These are phyloP conservation scores for Epinephelus coioides DNA, from an alignment of 2,797 vertebrate genomes.

Conservation along the genomic window DNA sequence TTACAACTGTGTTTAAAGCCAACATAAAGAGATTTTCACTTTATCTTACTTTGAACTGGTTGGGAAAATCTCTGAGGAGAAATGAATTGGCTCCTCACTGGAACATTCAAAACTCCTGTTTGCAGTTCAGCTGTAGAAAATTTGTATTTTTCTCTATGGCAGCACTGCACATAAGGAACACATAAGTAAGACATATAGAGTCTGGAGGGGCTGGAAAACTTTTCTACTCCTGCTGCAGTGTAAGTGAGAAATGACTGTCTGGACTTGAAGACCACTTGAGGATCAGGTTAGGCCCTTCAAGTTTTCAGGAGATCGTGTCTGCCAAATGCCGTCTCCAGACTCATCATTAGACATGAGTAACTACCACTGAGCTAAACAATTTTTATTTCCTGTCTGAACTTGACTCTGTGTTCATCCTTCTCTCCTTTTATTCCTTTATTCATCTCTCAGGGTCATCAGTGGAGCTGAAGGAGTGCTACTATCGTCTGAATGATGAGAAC, in stretches of 20 bases:
- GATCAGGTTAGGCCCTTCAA: background rate
- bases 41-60: too few relatives aligned
- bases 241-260: background rate
- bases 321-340: background rate
- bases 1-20: too few relatives aligned
- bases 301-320: background rate
- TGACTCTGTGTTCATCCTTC: background rate
- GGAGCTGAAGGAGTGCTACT: conserved; percentile 97
- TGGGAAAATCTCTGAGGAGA: background rate
- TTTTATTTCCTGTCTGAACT: background rate
- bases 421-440: background rate
- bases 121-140: background rate
- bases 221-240: background rate
- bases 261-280: background rate
- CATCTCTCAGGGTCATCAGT: conserved; percentile 68
- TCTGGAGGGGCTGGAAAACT: background rate
- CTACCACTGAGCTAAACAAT: background rate
- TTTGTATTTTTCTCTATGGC: background rate
- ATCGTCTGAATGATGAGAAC: conserved; percentile 93
- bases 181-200: background rate
- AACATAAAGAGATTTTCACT: too few relatives aligned
- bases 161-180: background rate
- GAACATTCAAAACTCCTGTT: background rate
- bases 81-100: background rate
- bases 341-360: background rate